Conservation (phyloP, 2,888 invertebrate species). For the Leptopterna dolabrata region DNA sequence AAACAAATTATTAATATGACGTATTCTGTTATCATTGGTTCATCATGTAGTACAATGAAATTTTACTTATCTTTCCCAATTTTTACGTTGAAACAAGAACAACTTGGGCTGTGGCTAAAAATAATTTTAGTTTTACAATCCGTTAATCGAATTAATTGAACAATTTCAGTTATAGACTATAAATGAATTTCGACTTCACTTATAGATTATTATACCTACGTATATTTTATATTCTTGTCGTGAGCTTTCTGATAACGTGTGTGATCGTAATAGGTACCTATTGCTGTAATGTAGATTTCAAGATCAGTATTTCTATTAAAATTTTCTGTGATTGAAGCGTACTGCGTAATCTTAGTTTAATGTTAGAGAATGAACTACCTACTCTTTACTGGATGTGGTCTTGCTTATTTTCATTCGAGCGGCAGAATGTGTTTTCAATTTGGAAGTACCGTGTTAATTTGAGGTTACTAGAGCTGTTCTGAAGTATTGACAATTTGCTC, state of each 20-base stretch:
- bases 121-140: neutral
- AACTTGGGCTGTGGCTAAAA: neutral
- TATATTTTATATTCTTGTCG: neutral
- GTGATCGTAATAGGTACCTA: neutral
- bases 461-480: too few relatives aligned
- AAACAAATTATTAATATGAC: too few relatives aligned
- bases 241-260: neutral
- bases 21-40: too few relatives aligned
- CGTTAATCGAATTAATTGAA: too few relatives aligned
- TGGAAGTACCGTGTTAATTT: too few relatives aligned
- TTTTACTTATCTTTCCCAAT: too few relatives aligned
- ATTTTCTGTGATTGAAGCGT: neutral
- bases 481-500: too few relatives aligned
- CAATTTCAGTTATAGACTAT: too few relatives aligned
- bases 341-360: neutral
- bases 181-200: too few relatives aligned
- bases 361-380: neutral
- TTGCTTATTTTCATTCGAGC: neutral
- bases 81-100: neutral
- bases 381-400: neutral
- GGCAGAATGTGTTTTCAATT: neutral
- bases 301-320: neutral
- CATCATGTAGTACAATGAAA: too few relatives aligned
- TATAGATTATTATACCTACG: too few relatives aligned
- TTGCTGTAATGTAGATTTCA: neutral